A percentile compares a stretch with the other conserved stretches of the same genome.
Evolutionary conservation across 1,140 invertebrate genomes (phyloP).

Genomic region (Monochamus saltuarius): DNA sequence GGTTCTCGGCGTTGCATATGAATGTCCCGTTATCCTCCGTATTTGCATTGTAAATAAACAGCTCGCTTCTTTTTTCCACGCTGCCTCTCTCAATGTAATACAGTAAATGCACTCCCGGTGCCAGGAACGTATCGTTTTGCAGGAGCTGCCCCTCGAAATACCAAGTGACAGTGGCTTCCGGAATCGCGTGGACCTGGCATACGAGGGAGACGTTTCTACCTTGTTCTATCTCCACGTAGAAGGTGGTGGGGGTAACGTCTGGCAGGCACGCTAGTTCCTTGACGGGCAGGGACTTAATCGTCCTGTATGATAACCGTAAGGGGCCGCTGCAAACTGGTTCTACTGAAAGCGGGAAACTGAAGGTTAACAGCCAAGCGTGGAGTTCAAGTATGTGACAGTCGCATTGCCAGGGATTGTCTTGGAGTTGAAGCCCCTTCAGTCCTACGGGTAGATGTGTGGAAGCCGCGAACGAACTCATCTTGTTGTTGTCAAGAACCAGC

Average conservation of each 20-base stretch:
- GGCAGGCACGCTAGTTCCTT: conserved; percentile 81
- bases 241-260: conserved; percentile 66
- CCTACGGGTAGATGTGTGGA: conserved; percentile 66
- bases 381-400: conserved; percentile 77
- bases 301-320: conserved; percentile 60
- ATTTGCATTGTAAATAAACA: conserved; percentile 72
- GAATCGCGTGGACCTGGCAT: conserved; percentile 78
- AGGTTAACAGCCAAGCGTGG: conserved; percentile 73
- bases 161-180: conserved; percentile 76
- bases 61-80: conserved; percentile 69
- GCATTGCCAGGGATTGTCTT: conserved; percentile 86
- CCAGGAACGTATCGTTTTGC: conserved; percentile 65
- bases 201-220: conserved; percentile 76
- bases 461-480: conserved; percentile 68
- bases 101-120: conserved; percentile 61
- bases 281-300: conserved; percentile 67
- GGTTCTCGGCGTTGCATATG: conserved; percentile 77
- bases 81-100: conserved; percentile 67
- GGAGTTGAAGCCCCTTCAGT: conserved; percentile 64
- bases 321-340: conserved; percentile 76
- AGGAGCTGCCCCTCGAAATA: conserved; percentile 73
- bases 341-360: conserved; percentile 66
- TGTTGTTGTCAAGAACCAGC: conserved; percentile 79
- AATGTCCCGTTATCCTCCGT: conserved; percentile 77
- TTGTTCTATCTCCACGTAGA: conserved; percentile 73